Evolutionary conservation across 2,888 invertebrate species (phyloP).

Genomic region (Drosophila mayaguana): DNA sequence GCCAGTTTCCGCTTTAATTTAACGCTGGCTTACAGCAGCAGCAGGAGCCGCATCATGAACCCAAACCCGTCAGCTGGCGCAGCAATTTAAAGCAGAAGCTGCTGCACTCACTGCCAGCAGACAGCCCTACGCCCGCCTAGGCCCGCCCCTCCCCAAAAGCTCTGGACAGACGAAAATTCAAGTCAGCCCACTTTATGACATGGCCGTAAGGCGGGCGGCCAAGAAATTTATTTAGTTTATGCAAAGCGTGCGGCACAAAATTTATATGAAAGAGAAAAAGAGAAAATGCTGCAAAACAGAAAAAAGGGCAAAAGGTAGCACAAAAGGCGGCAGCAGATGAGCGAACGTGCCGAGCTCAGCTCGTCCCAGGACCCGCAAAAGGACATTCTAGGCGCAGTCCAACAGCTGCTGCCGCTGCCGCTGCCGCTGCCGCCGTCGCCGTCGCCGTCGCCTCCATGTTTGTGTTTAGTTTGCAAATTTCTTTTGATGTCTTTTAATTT

Average conservation of each 20-base stretch:
- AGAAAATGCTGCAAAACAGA: slow-evolving; percentile 11
- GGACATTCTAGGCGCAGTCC: slow-evolving; percentile 61
- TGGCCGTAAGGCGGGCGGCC: slow-evolving; percentile 44
- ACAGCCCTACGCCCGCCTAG: background rate
- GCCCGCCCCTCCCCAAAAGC: background rate
- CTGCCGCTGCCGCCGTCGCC: too few relatives aligned
- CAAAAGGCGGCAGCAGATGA: slow-evolving; percentile 56
- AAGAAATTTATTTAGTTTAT: slow-evolving; percentile 75
- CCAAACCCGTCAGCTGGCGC: slow-evolving; percentile 58
- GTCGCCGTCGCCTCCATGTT: slow-evolving; percentile 35
- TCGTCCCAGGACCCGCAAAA: slow-evolving; percentile 47
- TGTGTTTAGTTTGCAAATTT: slow-evolving; percentile 78
- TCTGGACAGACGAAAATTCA: slow-evolving; percentile 30
- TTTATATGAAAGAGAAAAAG: background rate
- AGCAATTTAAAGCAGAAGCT: slow-evolving; percentile 72
- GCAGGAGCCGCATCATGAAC: slow-evolving; percentile 18
- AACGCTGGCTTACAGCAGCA: slow-evolving; percentile 65
- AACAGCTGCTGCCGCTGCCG: slow-evolving; percentile 29
- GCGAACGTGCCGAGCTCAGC: slow-evolving; percentile 37
- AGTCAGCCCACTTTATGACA: slow-evolving; percentile 59
- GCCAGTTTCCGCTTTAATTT: slow-evolving; percentile 80
- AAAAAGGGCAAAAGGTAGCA: slow-evolving; percentile 71
- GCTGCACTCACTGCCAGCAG: slow-evolving; percentile 41
- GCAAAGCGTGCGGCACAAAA: slow-evolving; percentile 65
- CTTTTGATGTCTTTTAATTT: slow-evolving; percentile 82